A percentile compares a stretch with the other conserved stretches of the same genome.
These are phyloP conservation scores for Galeruca laticollis DNA, from an alignment of 2,888 invertebrate genomes.

Conservation along the genomic window DNA sequence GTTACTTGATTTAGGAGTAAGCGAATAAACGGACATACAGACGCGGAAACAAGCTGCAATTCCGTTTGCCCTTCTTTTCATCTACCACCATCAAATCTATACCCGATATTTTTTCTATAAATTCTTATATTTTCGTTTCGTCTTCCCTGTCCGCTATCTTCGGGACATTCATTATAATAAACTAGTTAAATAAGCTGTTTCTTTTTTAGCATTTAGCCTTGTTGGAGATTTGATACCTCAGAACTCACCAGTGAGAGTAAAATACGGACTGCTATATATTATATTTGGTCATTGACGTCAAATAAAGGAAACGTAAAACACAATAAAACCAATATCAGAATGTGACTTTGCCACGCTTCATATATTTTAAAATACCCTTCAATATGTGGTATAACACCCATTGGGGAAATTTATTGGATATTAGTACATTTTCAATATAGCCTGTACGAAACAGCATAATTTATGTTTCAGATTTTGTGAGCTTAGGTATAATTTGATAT, in stretches of 20 bases:
- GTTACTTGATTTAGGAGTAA: too few relatives aligned
- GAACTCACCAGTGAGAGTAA: neutral
- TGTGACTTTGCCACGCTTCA: slow-evolving; percentile 25
- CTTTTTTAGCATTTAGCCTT: neutral
- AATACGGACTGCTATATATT: slow-evolving; percentile 24
- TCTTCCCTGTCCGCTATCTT: neutral
- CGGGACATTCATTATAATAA: neutral
- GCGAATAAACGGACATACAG: too few relatives aligned
- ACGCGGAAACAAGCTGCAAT: too few relatives aligned
- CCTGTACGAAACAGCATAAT: slow-evolving; percentile 44
- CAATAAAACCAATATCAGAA: slow-evolving; percentile 29
- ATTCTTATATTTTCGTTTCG: neutral
- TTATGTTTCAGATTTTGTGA: too few relatives aligned
- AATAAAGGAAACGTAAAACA: slow-evolving; percentile 24
- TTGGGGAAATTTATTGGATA: slow-evolving; percentile 47
- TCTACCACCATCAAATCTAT: neutral
- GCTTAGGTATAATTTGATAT: neutral
- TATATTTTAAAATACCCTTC: slow-evolving; percentile 36
- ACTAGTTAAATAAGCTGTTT: slow-evolving; percentile 6
- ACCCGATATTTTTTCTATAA: neutral
- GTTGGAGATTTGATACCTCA: neutral
- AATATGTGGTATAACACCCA: slow-evolving; percentile 33
- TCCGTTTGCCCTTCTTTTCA: too few relatives aligned
- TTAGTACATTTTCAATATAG: slow-evolving; percentile 44
- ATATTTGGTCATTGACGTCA: slow-evolving; percentile 25